These are phyloP conservation scores for Coronaproctus castanopsis DNA, from an alignment of 2,888 invertebrate species.

Conservation along the genomic window DNA sequence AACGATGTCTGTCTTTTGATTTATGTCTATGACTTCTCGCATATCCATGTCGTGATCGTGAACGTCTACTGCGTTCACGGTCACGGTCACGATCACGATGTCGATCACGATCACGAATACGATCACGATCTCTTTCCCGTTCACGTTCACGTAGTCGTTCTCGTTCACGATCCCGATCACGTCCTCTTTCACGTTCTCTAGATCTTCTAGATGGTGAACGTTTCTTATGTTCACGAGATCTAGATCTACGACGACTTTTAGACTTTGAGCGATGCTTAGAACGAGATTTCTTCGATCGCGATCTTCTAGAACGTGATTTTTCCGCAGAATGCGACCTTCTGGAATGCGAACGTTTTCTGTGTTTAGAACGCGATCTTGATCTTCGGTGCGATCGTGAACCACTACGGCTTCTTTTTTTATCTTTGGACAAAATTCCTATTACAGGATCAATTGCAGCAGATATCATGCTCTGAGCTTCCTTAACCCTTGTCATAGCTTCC, in stretches of 20 bases:
- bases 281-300: constrained; percentile 21
- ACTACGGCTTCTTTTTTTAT: constrained; percentile 41
- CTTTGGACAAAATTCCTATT: constrained; percentile 66
- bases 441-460: constrained; percentile 85
- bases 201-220: constrained; percentile 8
- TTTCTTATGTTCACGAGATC: constrained; percentile 1
- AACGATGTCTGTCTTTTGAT: constrained; percentile 4
- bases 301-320: constrained; percentile 32
- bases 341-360: constrained; percentile 27
- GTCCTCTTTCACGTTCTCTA: constrained; percentile 6
- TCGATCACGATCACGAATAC: no score
- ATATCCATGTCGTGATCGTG: not conserved
- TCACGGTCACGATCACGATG: no score
- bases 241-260: constrained; percentile 7
- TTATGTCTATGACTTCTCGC: not conserved
- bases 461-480: constrained; percentile 86
- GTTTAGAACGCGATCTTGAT: constrained; percentile 21
- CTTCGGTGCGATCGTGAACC: constrained; percentile 23
- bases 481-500: constrained; percentile 89
- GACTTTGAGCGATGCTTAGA: constrained; percentile 12
- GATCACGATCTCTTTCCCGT: no score
- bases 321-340: constrained; percentile 31
- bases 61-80: no score
- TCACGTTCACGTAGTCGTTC: no score
- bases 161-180: no score